Conservation (phyloP, 2,113 vertebrate species). For the Syngnathus typhle region DNA sequence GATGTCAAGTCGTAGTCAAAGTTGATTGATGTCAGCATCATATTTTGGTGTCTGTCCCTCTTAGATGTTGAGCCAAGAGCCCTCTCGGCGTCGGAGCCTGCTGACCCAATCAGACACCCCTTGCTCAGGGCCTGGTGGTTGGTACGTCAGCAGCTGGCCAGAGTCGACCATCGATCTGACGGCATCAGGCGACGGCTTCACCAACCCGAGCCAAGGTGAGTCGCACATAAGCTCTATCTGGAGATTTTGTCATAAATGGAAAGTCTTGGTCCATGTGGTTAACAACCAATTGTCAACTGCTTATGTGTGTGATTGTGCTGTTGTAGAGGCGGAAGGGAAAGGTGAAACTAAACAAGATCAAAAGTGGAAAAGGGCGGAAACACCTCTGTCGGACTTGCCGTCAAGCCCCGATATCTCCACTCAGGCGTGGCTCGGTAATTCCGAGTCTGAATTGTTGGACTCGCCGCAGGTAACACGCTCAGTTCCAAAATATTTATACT, state of each 20-base stretch:
- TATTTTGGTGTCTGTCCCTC: neutral
- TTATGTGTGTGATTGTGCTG: neutral
- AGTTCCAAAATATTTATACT: too few species aligned
- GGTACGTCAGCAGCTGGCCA: constrained; percentile 6
- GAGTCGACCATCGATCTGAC: neutral
- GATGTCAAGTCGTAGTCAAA: too few species aligned
- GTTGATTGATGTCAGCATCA: too few species aligned
- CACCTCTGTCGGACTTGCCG: constrained; percentile 50
- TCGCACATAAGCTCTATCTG: neutral
- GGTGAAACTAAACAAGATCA: neutral
- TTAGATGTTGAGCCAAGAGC: constrained; percentile 19
- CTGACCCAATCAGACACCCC: neutral
- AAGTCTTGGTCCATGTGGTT: neutral
- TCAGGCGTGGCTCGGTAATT: constrained; percentile 26
- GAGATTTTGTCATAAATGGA: neutral
- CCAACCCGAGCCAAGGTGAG: constrained; percentile 15
- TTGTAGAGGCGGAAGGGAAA: constrained; percentile 4
- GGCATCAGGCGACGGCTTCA: neutral
- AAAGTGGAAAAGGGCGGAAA: constrained; percentile 23
- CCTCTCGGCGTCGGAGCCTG: constrained; percentile 9
- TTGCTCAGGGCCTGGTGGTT: constrained; percentile 42
- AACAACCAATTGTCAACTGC: neutral
- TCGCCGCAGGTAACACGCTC: constrained; percentile 33
- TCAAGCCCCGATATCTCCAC: constrained; percentile 30
- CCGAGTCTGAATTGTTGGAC: constrained; percentile 11